A percentile compares a stretch with the other conserved stretches of the same genome.
Conservation (phyloP, 1,140 invertebrate genomes). For the Daktulosphaira vitifoliae region DNA sequence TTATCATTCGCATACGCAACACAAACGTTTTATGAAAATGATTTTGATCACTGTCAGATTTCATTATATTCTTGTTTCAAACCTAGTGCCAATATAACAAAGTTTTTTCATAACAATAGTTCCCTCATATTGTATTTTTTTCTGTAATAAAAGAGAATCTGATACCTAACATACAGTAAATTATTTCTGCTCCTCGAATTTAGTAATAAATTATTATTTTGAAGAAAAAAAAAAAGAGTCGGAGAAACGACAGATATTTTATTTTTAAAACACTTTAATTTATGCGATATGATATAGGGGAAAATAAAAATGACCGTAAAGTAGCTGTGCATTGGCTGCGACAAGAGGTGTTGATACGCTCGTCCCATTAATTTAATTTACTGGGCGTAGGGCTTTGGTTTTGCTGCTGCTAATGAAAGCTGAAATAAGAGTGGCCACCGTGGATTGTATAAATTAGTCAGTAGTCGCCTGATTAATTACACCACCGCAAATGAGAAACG, state of each 20-base stretch:
- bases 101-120: too few species aligned
- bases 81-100: too few species aligned
- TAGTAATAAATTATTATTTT: too few species aligned
- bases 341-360: constrained; percentile 23
- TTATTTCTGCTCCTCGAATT: too few species aligned
- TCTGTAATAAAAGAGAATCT: too few species aligned
- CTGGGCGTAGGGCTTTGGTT: constrained; percentile 1
- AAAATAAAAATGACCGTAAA: background rate
- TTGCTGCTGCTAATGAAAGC: constrained; percentile 25
- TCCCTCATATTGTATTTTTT: too few species aligned
- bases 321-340: background rate
- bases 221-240: background rate
- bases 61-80: too few species aligned
- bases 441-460: constrained; percentile 13
- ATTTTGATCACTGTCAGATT: too few species aligned
- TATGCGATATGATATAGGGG: background rate
- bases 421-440: background rate
- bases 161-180: too few species aligned
- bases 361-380: constrained; percentile 30
- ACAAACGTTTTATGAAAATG: too few species aligned
- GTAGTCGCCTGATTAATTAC: constrained; percentile 24
- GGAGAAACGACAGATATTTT: background rate
- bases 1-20: too few species aligned
- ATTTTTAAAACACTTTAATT: constrained; percentile 11
- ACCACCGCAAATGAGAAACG: background rate